phyloP scores from a whole-genome alignment of 1,140 invertebrate species.

The Pantala flavescens region DNA sequence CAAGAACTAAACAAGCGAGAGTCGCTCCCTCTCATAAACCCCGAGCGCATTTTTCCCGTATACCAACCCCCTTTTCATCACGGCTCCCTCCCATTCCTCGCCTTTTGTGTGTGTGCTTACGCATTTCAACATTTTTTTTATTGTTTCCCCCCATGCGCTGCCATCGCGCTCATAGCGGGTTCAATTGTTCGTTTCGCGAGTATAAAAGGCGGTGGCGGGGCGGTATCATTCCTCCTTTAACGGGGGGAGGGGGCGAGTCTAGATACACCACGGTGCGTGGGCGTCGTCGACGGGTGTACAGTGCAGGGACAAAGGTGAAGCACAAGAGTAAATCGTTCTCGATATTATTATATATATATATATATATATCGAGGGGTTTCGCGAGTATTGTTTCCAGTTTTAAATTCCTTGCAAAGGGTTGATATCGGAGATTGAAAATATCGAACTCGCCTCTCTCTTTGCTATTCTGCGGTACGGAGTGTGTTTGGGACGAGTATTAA shows the following conservation, averaged over 20 bases:
- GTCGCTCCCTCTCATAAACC: background rate
- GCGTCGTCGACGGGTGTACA: no score
- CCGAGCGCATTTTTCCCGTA: background rate
- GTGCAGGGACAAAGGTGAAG: no score
- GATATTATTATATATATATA: no score
- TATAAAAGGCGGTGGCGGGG: background rate
- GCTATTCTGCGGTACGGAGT: no score
- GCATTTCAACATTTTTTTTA: background rate
- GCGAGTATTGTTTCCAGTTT: no score
- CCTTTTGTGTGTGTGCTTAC: conserved; percentile 1
- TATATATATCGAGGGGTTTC: no score
- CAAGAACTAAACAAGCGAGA: background rate
- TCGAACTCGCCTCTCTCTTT: no score
- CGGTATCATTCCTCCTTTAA: background rate
- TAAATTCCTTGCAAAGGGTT: no score
- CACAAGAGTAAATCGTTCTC: no score
- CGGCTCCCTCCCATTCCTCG: background rate
- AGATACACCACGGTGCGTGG: background rate
- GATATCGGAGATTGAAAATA: no score
- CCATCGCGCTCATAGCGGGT: background rate
- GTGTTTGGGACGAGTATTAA: no score
- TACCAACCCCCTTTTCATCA: background rate
- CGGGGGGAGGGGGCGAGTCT: background rate
- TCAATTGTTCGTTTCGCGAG: conserved; percentile 8
- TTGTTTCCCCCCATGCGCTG: background rate